Conservation (phyloP, 2,888 invertebrate genomes). For the Drosophila demipolita region DNA sequence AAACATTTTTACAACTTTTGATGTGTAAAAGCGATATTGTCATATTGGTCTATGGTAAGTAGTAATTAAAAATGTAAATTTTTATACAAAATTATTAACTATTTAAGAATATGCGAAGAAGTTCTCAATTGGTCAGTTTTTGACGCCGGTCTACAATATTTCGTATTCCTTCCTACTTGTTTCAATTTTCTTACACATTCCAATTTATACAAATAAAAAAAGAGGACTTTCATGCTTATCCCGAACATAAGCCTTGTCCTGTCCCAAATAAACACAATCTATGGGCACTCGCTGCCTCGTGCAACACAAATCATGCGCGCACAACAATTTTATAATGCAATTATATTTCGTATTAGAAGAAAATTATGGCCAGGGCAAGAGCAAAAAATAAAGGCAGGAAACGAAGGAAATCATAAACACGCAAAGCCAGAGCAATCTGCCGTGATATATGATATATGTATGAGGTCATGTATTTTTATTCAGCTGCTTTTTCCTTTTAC, state of each 20-base stretch:
- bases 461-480: slow-evolving; percentile 60
- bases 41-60: neutral
- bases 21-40: neutral
- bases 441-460: slow-evolving; percentile 70
- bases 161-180: neutral
- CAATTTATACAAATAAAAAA: neutral
- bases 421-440: slow-evolving; percentile 73
- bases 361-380: slow-evolving; percentile 43
- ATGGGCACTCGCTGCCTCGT: slow-evolving; percentile 4
- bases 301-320: slow-evolving; percentile 35
- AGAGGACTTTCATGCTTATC: slow-evolving; percentile 7
- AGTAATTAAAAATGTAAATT: neutral
- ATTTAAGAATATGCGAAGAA: fast-evolving
- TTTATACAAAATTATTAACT: neutral
- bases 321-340: slow-evolving; percentile 67
- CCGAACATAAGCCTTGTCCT: slow-evolving; percentile 11
- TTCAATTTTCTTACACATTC: neutral
- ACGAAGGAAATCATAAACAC: slow-evolving; percentile 61
- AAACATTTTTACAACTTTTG: neutral
- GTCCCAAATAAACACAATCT: slow-evolving; percentile 24
- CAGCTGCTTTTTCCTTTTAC: slow-evolving; percentile 53
- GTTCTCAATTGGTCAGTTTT: neutral
- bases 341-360: slow-evolving; percentile 64
- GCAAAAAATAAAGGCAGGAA: neutral
- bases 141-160: neutral